These are phyloP conservation scores for Anabacerthia variegaticeps DNA, from an alignment of 2,797 vertebrate species.

Conservation along the genomic window DNA sequence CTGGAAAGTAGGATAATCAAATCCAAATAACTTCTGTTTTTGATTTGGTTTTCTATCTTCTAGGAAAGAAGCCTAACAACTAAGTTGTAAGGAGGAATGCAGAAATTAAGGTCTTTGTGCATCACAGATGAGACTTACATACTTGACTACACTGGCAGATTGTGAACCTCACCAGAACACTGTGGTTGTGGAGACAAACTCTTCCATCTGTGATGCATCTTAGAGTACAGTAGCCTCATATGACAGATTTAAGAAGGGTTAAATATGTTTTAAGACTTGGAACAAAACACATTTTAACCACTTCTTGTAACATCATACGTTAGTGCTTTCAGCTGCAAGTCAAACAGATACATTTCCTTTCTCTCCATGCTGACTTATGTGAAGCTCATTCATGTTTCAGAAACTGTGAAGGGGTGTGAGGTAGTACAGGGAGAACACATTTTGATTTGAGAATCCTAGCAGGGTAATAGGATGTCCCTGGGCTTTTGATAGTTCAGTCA, in stretches of 20 bases:
- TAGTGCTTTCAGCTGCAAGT: neutral
- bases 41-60: neutral
- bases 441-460: neutral
- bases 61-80: neutral
- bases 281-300: neutral
- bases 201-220: neutral
- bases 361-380: neutral
- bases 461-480: neutral
- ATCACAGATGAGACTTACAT: neutral
- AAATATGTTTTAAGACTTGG: neutral
- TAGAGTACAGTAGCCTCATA: neutral
- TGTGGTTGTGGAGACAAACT: neutral
- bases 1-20: neutral
- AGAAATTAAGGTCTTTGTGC: neutral
- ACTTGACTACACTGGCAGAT: neutral
- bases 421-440: neutral
- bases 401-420: accelerated
- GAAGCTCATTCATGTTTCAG: neutral
- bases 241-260: neutral
- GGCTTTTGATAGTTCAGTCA: neutral
- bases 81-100: neutral
- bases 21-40: neutral
- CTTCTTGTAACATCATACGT: neutral
- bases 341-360: neutral
- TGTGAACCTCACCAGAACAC: neutral